phyloP scores from a whole-genome alignment of 2,888 invertebrate species.

The Tinea semifulvella region DNA sequence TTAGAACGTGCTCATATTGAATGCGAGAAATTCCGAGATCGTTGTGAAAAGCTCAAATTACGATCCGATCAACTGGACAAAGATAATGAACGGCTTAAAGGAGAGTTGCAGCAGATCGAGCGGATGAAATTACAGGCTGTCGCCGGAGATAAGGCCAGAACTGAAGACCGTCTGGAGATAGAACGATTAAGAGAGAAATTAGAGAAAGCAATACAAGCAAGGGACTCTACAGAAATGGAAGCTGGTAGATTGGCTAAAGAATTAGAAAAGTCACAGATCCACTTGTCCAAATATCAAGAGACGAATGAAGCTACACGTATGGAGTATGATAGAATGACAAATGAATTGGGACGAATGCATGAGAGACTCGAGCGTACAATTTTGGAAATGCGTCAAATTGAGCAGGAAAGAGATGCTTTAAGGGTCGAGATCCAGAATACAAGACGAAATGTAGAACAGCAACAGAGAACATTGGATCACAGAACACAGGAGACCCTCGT shows the following conservation, averaged over 20 bases:
- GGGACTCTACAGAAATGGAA: conserved; percentile 87
- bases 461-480: conserved; percentile 71
- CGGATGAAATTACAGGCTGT: conserved; percentile 75
- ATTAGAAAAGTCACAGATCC: conserved; percentile 85
- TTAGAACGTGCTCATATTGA: conserved; percentile 87
- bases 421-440: conserved; percentile 74
- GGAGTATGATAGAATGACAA: conserved; percentile 85
- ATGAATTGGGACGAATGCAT: conserved; percentile 82
- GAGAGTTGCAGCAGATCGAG: conserved; percentile 73
- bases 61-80: conserved; percentile 76
- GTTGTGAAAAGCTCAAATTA: conserved; percentile 83
- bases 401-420: conserved; percentile 78
- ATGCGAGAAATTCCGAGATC: conserved; percentile 87
- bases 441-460: conserved; percentile 70
- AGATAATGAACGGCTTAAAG: conserved; percentile 58
- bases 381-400: conserved; percentile 73
- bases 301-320: conserved; percentile 83
- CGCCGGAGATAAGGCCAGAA: conserved; percentile 71
- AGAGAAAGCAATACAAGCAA: conserved; percentile 83
- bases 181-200: conserved; percentile 86
- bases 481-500: conserved; percentile 76
- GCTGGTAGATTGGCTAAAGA: conserved; percentile 86
- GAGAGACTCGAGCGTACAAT: conserved; percentile 80
- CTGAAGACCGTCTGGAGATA: conserved; percentile 79
- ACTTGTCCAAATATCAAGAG: conserved; percentile 84